These are phyloP conservation scores for Ornithorhynchus anatinus DNA, from an alignment of 2,113 vertebrate genomes.

Conservation along the genomic window DNA sequence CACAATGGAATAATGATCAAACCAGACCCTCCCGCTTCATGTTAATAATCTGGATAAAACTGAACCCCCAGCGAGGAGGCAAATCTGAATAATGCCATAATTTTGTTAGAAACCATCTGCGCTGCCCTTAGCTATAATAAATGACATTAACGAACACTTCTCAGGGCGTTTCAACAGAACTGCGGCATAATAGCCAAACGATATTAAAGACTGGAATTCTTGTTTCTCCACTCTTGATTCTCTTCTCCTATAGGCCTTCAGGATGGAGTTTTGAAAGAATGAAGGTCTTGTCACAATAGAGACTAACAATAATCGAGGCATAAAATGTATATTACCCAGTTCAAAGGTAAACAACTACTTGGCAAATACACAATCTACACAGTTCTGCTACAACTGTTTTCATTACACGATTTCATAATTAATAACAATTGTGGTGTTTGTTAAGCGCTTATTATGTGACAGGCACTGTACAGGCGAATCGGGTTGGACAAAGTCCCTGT, in stretches of 20 bases:
- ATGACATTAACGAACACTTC: neutral
- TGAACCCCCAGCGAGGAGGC: neutral
- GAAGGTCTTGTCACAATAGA: conserved; percentile 20
- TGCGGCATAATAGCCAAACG: conserved; percentile 1
- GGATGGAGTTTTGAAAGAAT: conserved; percentile 22
- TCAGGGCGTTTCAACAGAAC: conserved; percentile 3
- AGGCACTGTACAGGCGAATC: no score
- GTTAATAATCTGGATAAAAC: neutral
- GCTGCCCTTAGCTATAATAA: neutral
- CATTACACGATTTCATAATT: no score
- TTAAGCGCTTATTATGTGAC: no score
- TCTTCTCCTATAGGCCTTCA: neutral
- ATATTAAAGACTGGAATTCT: neutral
- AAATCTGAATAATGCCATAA: neutral
- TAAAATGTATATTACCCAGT: conserved; percentile 2
- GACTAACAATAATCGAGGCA: conserved; percentile 5
- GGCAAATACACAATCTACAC: no score
- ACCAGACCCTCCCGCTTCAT: neutral
- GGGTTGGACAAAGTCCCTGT: no score
- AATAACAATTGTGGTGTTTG: no score
- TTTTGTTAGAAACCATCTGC: neutral
- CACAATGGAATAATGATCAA: conserved; percentile 1
- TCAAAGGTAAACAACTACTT: no score
- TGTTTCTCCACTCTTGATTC: conserved; percentile 22
- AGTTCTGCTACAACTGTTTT: no score